A percentile compares a stretch with the other conserved stretches of the same genome.
These are phyloP conservation scores for Caprella mutica DNA, from an alignment of 2,888 invertebrate genomes.

Conservation along the genomic window DNA sequence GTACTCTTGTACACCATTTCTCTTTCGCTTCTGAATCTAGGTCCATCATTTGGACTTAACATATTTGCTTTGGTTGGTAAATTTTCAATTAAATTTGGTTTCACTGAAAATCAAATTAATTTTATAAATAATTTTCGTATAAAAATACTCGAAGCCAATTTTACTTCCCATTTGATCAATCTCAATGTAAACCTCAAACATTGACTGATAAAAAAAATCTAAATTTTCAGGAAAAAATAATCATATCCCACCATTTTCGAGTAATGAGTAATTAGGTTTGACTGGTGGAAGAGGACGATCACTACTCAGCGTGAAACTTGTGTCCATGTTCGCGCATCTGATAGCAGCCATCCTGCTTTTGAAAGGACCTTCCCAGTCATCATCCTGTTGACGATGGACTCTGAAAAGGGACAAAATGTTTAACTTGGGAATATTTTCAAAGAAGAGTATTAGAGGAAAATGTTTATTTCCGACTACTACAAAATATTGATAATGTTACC, in stretches of 20 bases:
- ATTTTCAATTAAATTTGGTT: too few relatives aligned
- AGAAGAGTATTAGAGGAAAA: neutral
- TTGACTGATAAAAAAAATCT: too few relatives aligned
- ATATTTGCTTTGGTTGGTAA: too few relatives aligned
- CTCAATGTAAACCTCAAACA: too few relatives aligned
- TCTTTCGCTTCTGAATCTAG: neutral
- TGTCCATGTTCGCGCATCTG: constrained; percentile 17
- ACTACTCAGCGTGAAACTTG: neutral
- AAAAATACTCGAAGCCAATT: too few relatives aligned
- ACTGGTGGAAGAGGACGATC: neutral
- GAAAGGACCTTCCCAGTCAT: constrained; percentile 30
- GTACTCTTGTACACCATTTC: constrained; percentile 7
- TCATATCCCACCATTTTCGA: too few relatives aligned
- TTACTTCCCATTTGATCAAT: too few relatives aligned
- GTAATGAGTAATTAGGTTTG: neutral
- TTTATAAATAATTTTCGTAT: too few relatives aligned
- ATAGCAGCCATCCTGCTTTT: constrained; percentile 14
- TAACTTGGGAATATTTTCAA: neutral
- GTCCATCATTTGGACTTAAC: too few relatives aligned
- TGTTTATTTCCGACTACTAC: neutral
- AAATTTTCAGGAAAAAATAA: too few relatives aligned
- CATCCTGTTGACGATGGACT: constrained; percentile 20
- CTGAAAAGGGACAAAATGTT: neutral
- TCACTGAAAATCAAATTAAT: too few relatives aligned
- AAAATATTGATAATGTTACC: neutral